phyloP scores from a whole-genome alignment of 2,113 vertebrate genomes.

The Uropsilus gracilis region DNA sequence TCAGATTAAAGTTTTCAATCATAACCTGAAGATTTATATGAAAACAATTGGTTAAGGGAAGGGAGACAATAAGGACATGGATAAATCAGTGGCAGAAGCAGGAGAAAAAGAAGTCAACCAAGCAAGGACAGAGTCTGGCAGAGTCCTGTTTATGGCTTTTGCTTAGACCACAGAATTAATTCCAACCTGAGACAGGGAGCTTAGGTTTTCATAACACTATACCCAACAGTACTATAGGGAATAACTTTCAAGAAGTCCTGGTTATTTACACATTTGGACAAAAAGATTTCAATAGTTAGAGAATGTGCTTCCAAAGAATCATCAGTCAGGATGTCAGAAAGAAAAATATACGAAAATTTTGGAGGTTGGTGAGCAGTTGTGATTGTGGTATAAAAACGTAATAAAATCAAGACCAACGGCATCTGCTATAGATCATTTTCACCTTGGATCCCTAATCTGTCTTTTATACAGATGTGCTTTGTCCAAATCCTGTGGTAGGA shows the following conservation, averaged over 20 bases:
- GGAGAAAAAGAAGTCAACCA: background rate
- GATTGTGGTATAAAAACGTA: background rate
- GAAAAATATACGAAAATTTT: background rate
- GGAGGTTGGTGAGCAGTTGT: background rate
- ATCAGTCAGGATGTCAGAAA: background rate
- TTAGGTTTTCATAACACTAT: background rate
- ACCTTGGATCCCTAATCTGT: background rate
- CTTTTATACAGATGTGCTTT: background rate
- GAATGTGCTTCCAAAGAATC: background rate
- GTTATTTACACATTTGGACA: background rate
- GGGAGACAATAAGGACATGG: background rate
- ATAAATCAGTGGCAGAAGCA: background rate
- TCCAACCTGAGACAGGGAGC: background rate
- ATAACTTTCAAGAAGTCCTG: background rate
- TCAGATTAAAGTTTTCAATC: background rate
- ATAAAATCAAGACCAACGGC: background rate
- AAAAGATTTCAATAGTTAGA: background rate
- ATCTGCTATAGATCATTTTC: background rate
- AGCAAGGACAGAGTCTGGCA: background rate
- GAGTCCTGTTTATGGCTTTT: background rate
- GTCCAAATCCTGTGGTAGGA: background rate
- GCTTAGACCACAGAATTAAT: background rate
- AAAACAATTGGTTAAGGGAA: background rate
- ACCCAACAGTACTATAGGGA: background rate
- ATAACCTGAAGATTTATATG: background rate